These are phyloP conservation scores for Alfaro cultratus DNA, from an alignment of 2,797 vertebrate genomes.

Conservation along the genomic window DNA sequence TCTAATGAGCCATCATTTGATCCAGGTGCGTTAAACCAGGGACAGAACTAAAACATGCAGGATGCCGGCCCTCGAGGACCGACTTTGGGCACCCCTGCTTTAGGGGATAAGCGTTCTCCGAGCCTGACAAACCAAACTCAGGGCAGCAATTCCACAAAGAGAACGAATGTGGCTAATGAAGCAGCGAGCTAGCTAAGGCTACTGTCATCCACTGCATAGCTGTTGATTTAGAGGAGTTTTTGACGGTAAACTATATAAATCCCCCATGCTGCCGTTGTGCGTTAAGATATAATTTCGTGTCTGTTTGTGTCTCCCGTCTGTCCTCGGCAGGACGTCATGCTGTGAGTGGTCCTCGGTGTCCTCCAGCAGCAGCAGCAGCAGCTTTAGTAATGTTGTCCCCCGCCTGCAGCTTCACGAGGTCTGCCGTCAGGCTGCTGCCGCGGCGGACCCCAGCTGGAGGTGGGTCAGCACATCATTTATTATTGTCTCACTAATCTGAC, in stretches of 20 bases:
- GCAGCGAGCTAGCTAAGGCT: background rate
- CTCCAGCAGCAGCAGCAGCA: constrained; percentile 45
- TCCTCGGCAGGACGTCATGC: constrained; percentile 25
- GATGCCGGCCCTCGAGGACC: no score
- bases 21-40: no score
- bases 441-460: constrained; percentile 52
- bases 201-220: background rate
- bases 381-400: constrained; percentile 55
- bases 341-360: constrained; percentile 38
- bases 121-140: constrained; percentile 36
- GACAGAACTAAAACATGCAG: no score
- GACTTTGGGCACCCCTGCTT: no score
- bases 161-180: background rate
- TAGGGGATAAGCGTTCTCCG: background rate
- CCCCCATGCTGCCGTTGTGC: background rate
- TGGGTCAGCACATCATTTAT: constrained; percentile 22
- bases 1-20: no score
- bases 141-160: accelerated
- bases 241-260: background rate
- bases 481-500: background rate
- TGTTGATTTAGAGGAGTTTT: background rate
- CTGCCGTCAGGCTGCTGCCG: constrained; percentile 54
- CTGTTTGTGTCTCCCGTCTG: background rate
- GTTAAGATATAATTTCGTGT: background rate
- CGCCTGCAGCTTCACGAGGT: constrained; percentile 32